Evolutionary conservation across 1,140 invertebrate genomes (phyloP), one percentile per base, ranked within the genome.

Genomic region (Lordiphosa collinella): DNA sequence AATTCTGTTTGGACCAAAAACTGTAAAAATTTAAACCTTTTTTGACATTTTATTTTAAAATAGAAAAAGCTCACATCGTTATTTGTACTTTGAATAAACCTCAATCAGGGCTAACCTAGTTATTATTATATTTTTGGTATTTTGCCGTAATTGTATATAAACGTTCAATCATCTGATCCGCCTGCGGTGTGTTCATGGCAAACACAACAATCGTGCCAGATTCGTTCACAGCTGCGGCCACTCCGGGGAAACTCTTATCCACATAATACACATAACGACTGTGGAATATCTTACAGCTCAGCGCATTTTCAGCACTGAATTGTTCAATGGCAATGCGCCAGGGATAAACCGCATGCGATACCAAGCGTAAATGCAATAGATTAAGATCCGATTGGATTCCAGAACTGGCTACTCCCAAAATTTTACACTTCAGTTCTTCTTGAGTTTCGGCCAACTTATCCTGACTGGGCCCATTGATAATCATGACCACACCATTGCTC

Each of bases 91-190:
- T n/a, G n/a, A n/a, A n/a, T n/a, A n/a, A n/a, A n/a, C n/a, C n/a
- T n/a, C n/a, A n/a, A n/a, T n/a, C n/a, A n/a, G n/a, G n/a, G n/a
- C n/a, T n/a, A n/a, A n/a, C n/a, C n/a, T n/a, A n/a, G n/a, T n/a
- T n/a, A n/a, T n/a, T n/a, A n/a, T n/a, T n/a, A n/a, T n/a, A n/a
- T n/a, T n/a, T n/a, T n/a, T n/a, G n/a, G n/a, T n/a, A n/a, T n/a
- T 61, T 71, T 29, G 56, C 37, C 2, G 55, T 66, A 0, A 70
- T 32, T 0, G 40, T 4, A 18, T 63, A 74, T 2, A 71, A 41
- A 8, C 52, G 62, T 13, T 55, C 18, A 3, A 72, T 14, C 58
- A 74, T 74, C 6, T 38, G 16, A 12, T 74, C 56, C 1, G 70
- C 67, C 22, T 41, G 29, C 4, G 13, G 16, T 0, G 53, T 12